These are phyloP conservation scores for Phocoena sinus DNA, from an alignment of 2,113 vertebrate genomes.

Conservation along the genomic window DNA sequence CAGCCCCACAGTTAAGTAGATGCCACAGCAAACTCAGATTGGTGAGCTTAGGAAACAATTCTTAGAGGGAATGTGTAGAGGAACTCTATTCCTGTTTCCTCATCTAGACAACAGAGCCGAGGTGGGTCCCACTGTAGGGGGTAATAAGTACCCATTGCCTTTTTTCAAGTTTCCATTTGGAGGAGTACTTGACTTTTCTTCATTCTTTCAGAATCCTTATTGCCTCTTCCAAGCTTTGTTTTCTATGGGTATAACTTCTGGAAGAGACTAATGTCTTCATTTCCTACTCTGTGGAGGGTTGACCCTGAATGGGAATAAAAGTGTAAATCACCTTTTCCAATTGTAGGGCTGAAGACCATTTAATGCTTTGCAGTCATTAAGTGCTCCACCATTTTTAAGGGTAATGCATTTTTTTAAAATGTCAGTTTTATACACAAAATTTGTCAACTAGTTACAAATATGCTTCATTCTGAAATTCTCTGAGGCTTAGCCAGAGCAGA, in stretches of 20 bases:
- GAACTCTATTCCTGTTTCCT: neutral
- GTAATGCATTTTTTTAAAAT: slow-evolving; percentile 41
- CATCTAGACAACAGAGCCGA: neutral
- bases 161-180: neutral
- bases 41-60: neutral
- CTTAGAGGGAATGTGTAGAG: neutral
- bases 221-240: neutral
- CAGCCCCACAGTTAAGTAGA: neutral
- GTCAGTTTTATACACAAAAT: slow-evolving; percentile 62
- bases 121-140: neutral
- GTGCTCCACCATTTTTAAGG: slow-evolving; percentile 55
- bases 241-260: neutral
- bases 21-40: neutral
- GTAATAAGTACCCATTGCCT: neutral
- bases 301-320: neutral
- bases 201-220: neutral
- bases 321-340: slow-evolving; percentile 42
- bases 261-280: slow-evolving; percentile 25
- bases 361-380: slow-evolving; percentile 53
- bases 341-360: neutral
- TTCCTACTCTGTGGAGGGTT: neutral
- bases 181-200: slow-evolving; percentile 6
- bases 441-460: slow-evolving; percentile 58
- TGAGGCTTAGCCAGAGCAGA: slow-evolving; percentile 33
- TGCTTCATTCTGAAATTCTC: slow-evolving; percentile 48